A percentile compares a stretch with the other conserved stretches of the same genome.
These are phyloP conservation scores for Laodelphax striatellus DNA, from an alignment of 1,140 invertebrate genomes.

Conservation along the genomic window DNA sequence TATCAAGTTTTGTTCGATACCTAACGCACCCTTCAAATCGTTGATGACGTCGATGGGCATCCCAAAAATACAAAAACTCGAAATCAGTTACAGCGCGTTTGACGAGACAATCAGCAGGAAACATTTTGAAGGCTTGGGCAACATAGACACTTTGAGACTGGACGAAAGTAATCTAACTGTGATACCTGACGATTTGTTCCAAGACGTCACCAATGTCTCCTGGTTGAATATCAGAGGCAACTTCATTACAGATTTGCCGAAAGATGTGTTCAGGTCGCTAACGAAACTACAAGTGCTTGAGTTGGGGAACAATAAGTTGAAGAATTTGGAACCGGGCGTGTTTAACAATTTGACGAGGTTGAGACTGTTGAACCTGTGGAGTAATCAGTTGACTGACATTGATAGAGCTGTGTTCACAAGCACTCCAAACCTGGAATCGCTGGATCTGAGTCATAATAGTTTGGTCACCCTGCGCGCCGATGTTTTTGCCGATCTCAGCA, in stretches of 20 bases:
- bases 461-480: slow-evolving; percentile 41
- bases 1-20: too few species aligned
- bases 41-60: too few species aligned
- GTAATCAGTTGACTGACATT: slow-evolving; percentile 44
- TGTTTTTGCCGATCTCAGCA: slow-evolving; percentile 42
- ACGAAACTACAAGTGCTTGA: slow-evolving; percentile 44
- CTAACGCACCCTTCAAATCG: too few species aligned
- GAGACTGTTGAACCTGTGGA: slow-evolving; percentile 44
- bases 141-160: too few species aligned
- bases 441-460: slow-evolving; percentile 49
- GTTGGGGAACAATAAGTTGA: slow-evolving; percentile 45
- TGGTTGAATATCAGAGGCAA: slow-evolving; percentile 46
- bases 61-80: too few species aligned
- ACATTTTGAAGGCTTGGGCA: too few species aligned
- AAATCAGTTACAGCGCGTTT: too few species aligned
- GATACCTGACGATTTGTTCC: slow-evolving; percentile 43
- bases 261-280: slow-evolving; percentile 27
- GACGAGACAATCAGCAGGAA: too few species aligned
- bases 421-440: slow-evolving; percentile 39
- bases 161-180: too few species aligned
- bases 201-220: slow-evolving; percentile 40
- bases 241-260: slow-evolving; percentile 28
- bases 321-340: slow-evolving; percentile 39
- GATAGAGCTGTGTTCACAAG: slow-evolving; percentile 43
- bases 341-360: slow-evolving; percentile 45